phyloP scores from a whole-genome alignment of 2,113 vertebrate genomes.

The Diadophis punctatus region DNA sequence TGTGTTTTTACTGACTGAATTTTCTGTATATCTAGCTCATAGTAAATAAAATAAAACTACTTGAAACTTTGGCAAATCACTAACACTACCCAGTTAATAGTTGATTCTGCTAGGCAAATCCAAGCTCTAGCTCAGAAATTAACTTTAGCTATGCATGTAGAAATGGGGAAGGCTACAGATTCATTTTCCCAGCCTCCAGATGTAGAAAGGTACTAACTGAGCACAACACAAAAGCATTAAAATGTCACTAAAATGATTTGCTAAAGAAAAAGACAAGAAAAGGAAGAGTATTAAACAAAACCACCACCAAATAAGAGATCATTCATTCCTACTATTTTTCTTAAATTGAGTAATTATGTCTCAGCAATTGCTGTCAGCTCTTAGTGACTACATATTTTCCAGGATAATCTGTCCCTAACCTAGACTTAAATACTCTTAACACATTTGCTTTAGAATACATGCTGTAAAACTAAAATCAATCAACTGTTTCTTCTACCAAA shows the following conservation, averaged over 20 bases:
- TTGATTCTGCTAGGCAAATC: background rate
- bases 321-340: background rate
- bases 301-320: background rate
- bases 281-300: background rate
- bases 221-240: background rate
- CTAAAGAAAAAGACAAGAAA: background rate
- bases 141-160: background rate
- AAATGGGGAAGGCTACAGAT: background rate
- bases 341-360: background rate
- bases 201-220: constrained; percentile 21
- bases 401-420: background rate
- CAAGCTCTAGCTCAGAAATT: background rate
- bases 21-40: background rate
- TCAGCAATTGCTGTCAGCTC: background rate
- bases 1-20: background rate
- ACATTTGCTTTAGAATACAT: background rate
- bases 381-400: background rate
- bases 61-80: background rate
- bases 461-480: background rate
- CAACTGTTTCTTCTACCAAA: background rate
- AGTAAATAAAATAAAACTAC: constrained; percentile 18
- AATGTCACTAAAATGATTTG: background rate
- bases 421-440: background rate
- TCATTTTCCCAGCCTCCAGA: background rate
- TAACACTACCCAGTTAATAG: background rate